These are phyloP conservation scores for Drosophila kanapiae DNA, from an alignment of 1,140 invertebrate species.

Conservation along the genomic window DNA sequence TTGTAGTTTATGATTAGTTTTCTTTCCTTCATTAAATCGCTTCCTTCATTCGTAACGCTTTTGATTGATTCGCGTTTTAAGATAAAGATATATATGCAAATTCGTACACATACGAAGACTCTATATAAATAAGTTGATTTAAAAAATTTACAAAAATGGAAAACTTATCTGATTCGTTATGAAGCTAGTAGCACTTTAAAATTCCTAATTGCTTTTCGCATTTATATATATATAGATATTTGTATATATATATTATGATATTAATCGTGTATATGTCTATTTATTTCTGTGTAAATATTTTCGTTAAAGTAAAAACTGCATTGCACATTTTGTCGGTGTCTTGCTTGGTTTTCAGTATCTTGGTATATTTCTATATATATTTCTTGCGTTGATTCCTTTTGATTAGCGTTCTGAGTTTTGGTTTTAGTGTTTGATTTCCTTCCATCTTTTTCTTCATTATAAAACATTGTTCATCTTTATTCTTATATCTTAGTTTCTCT, in stretches of 20 bases:
- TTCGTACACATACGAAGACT: slow-evolving; percentile 36
- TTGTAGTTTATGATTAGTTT: slow-evolving; percentile 43
- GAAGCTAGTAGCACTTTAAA: slow-evolving; percentile 55
- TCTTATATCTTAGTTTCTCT: slow-evolving; percentile 42
- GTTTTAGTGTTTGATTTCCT: slow-evolving; percentile 67
- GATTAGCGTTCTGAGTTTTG: slow-evolving; percentile 67
- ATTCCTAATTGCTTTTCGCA: slow-evolving; percentile 32
- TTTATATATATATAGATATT: slow-evolving; percentile 25
- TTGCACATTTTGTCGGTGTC: slow-evolving; percentile 71
- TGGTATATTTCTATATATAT: slow-evolving; percentile 30
- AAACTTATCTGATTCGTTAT: slow-evolving; percentile 49
- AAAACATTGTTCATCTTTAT: slow-evolving; percentile 51
- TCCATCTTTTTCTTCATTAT: slow-evolving; percentile 10
- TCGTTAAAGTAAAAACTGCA: slow-evolving; percentile 79
- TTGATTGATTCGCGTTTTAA: slow-evolving; percentile 51
- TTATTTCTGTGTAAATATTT: slow-evolving; percentile 46
- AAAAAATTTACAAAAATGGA: slow-evolving; percentile 76
- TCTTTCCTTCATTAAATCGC: slow-evolving; percentile 21
- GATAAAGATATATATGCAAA: slow-evolving; percentile 33
- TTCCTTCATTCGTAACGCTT: no score
- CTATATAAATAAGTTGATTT: slow-evolving; percentile 44
- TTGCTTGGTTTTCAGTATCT: slow-evolving; percentile 19
- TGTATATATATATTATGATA: slow-evolving; percentile 34
- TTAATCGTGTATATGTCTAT: slow-evolving; percentile 41
- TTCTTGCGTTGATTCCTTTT: slow-evolving; percentile 50